Evolutionary conservation across 2,113 vertebrate genomes (phyloP).

Genomic region (Antennarius striatus): DNA sequence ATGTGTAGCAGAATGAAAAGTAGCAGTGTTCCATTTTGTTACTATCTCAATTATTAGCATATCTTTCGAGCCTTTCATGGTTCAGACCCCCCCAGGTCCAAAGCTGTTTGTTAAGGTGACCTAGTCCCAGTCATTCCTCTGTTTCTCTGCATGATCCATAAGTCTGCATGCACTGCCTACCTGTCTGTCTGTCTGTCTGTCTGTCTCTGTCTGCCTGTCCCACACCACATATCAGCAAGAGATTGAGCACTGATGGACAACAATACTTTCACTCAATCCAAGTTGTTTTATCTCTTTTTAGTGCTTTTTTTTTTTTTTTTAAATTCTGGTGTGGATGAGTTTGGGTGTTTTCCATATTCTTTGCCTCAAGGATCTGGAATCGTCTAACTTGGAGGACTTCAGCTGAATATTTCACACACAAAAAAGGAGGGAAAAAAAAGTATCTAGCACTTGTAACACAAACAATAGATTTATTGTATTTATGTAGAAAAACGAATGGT

Average conservation of each 20-base stretch:
- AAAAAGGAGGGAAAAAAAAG: constrained; percentile 53
- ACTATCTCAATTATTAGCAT: constrained; percentile 52
- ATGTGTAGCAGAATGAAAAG: constrained; percentile 43
- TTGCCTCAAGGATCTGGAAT: constrained; percentile 78
- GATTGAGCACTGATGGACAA: constrained; percentile 74
- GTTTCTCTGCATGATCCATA: constrained; percentile 85
- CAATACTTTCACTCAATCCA: constrained; percentile 68
- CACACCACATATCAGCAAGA: constrained; percentile 69
- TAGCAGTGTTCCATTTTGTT: constrained; percentile 50
- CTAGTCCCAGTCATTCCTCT: constrained; percentile 67
- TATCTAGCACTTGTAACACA: constrained; percentile 90
- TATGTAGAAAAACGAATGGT: constrained; percentile 86
- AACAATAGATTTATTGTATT: constrained; percentile 86
- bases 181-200: constrained; percentile 23
- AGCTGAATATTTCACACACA: constrained; percentile 81
- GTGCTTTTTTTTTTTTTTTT: constrained; percentile 31
- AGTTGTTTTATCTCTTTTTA: constrained; percentile 41
- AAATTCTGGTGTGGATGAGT: constrained; percentile 42
- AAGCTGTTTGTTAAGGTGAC: constrained; percentile 74
- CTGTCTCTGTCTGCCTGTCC: constrained; percentile 15
- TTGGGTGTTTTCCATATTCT: constrained; percentile 74
- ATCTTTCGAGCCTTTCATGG: constrained; percentile 25
- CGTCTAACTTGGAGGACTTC: constrained; percentile 79
- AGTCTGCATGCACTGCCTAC: constrained; percentile 85
- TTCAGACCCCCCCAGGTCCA: constrained; percentile 26